Conservation (phyloP, 2,888 invertebrate species). For the Polyommatus iphigenia region DNA sequence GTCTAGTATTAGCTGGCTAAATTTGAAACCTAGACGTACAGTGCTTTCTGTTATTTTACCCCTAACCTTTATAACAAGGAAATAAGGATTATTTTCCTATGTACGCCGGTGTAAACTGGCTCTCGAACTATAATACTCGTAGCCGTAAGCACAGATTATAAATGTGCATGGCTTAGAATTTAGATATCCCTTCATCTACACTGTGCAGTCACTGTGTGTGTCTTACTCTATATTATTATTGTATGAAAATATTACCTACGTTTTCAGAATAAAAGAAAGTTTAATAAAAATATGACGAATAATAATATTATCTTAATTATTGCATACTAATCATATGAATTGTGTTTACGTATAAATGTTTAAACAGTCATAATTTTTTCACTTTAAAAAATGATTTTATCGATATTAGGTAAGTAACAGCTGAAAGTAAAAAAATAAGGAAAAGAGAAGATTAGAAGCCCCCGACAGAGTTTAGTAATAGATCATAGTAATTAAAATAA, state of each 20-base stretch:
- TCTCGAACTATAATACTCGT: background rate
- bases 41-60: background rate
- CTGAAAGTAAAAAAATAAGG: no score
- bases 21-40: background rate
- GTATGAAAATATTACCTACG: background rate
- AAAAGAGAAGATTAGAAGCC: no score
- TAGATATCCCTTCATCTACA: background rate
- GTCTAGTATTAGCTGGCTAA: conserved; percentile 6
- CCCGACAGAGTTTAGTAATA: no score
- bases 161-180: background rate
- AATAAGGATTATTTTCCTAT: background rate
- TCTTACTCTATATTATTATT: background rate
- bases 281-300: no score
- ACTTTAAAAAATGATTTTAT: no score
- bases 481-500: no score
- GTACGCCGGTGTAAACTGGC: background rate
- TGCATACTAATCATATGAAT: no score
- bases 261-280: no score
- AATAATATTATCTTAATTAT: no score
- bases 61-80: background rate
- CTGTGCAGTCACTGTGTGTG: background rate
- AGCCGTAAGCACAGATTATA: conserved; percentile 17
- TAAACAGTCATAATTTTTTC: no score
- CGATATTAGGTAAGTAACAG: no score
- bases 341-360: no score